These are phyloP conservation scores for Tolmerus cingulatus DNA, from an alignment of 2,888 invertebrate genomes.

Conservation along the genomic window DNA sequence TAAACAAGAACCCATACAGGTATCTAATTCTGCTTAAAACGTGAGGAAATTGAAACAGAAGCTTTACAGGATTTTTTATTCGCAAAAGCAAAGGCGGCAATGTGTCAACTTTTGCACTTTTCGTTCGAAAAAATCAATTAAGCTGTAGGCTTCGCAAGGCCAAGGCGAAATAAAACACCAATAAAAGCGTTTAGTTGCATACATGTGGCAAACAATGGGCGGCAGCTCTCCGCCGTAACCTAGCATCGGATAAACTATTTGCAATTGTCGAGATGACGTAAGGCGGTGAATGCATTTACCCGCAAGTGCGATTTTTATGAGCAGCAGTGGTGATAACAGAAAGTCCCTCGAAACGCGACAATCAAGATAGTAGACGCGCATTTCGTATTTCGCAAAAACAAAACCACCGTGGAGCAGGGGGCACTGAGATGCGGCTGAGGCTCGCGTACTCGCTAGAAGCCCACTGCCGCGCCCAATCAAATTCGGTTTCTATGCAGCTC, in stretches of 20 bases:
- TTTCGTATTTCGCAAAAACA: not conserved
- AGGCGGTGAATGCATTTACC: not conserved
- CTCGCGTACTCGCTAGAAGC: not conserved
- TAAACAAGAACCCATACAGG: not conserved
- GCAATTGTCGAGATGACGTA: not conserved
- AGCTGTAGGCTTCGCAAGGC: constrained; percentile 14
- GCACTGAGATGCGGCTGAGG: not conserved
- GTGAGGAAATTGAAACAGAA: not conserved
- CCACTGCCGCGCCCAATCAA: not conserved
- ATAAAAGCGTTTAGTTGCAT: not conserved
- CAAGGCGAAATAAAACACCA: constrained; percentile 19
- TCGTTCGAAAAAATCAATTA: constrained; percentile 13
- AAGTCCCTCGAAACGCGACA: not conserved
- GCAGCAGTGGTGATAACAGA: not conserved
- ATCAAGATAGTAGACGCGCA: not conserved
- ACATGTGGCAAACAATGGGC: constrained; percentile 7
- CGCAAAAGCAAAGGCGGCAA: not conserved
- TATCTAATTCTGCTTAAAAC: not conserved
- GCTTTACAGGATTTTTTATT: not conserved
- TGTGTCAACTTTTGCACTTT: not conserved
- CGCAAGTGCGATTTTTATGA: not conserved
- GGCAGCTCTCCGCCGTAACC: not conserved
- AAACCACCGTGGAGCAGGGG: not conserved
- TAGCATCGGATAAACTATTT: not conserved
- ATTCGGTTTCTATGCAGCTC: not conserved